Conservation (phyloP, 2,113 vertebrate species). For the Engystomops pustulosus region DNA sequence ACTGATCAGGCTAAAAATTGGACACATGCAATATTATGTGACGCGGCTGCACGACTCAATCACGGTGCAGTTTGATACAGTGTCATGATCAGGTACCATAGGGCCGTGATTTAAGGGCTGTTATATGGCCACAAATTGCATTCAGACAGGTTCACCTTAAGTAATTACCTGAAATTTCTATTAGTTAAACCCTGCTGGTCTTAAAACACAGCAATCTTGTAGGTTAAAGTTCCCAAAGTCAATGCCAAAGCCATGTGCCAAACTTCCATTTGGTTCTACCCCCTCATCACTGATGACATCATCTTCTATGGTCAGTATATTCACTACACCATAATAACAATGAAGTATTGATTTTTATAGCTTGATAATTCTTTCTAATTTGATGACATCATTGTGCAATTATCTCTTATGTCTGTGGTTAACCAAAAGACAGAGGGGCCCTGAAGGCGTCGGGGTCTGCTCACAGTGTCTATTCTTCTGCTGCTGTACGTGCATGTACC, state of each 20-base stretch:
- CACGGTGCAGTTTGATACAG: too few species aligned
- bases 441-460: not conserved
- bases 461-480: not conserved
- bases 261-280: not conserved
- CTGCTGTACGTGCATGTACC: not conserved
- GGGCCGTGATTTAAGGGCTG: too few species aligned
- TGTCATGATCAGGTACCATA: too few species aligned
- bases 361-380: not conserved
- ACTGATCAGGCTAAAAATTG: too few species aligned
- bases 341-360: not conserved
- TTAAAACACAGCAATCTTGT: not conserved
- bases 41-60: too few species aligned
- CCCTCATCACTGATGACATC: not conserved
- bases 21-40: too few species aligned
- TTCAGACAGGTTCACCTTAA: too few species aligned
- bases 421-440: not conserved
- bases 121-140: too few species aligned
- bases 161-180: too few species aligned
- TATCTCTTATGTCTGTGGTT: not conserved
- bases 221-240: not conserved
- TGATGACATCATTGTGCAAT: not conserved
- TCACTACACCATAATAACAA: not conserved
- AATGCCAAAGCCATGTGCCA: not conserved
- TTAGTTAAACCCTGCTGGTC: too few species aligned
- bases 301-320: not conserved